Conservation (phyloP, 2,797 vertebrate species). For the Moxostoma hubbsi region DNA sequence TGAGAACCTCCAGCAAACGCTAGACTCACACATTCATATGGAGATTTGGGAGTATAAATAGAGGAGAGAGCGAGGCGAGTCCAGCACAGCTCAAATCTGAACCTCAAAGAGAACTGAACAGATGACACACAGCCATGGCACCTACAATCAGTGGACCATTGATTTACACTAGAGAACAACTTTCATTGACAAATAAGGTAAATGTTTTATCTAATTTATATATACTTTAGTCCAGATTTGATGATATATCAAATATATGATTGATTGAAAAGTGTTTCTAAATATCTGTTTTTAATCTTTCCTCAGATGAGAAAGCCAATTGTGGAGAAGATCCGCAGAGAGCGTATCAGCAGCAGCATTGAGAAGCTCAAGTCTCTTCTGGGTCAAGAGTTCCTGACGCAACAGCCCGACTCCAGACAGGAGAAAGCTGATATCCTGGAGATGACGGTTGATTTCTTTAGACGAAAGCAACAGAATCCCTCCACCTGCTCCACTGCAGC, state of each 20-base stretch:
- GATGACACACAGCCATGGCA: slow-evolving; percentile 73
- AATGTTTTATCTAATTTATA: slow-evolving; percentile 48
- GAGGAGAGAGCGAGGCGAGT: slow-evolving; percentile 56
- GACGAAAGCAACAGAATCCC: slow-evolving; percentile 77
- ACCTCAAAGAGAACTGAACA: slow-evolving; percentile 60
- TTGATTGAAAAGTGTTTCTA: slow-evolving; percentile 2
- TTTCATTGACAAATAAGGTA: slow-evolving; percentile 78
- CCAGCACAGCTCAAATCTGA: slow-evolving; percentile 58
- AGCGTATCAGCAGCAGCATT: slow-evolving; percentile 80
- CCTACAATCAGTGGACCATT: slow-evolving; percentile 73
- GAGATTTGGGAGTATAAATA: slow-evolving; percentile 86
- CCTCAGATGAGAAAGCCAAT: slow-evolving; percentile 84
- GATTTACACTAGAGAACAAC: slow-evolving; percentile 70
- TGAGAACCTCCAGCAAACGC: slow-evolving; percentile 88
- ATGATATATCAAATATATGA: neutral
- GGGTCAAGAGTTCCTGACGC: slow-evolving; percentile 61
- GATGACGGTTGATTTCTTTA: slow-evolving; percentile 66
- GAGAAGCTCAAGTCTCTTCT: slow-evolving; percentile 64
- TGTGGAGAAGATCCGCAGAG: slow-evolving; percentile 86
- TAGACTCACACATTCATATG: slow-evolving; percentile 89
- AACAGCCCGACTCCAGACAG: slow-evolving; percentile 70
- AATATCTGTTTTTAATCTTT: slow-evolving; percentile 15
- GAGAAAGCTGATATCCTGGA: slow-evolving; percentile 65
- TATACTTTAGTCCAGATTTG: neutral
- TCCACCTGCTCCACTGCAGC: slow-evolving; percentile 63